phyloP scores from a whole-genome alignment of 2,113 vertebrate species.

The Raja brachyura region DNA sequence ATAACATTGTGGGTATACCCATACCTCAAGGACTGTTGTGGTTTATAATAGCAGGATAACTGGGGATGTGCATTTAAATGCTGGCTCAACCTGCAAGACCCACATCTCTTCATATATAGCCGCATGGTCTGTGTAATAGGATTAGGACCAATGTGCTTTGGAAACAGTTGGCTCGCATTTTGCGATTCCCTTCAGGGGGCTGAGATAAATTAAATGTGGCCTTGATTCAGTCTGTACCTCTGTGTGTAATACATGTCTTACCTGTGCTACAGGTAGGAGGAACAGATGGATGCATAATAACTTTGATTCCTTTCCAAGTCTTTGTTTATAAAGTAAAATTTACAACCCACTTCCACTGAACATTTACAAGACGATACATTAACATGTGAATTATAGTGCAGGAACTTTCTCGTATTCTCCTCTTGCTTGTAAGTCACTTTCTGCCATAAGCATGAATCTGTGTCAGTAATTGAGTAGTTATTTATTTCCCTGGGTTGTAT shows the following conservation, averaged over 20 bases:
- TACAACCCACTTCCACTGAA: neutral
- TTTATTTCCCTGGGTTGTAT: neutral
- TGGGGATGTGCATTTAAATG: too few species aligned
- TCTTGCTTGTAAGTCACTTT: neutral
- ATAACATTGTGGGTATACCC: too few species aligned
- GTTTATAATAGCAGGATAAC: too few species aligned
- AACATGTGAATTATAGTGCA: neutral
- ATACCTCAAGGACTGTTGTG: too few species aligned
- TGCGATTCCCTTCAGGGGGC: neutral
- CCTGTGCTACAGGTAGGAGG: neutral
- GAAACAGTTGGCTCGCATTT: neutral
- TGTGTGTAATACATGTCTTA: neutral
- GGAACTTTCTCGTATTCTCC: neutral
- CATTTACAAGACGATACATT: neutral
- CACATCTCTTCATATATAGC: too few species aligned
- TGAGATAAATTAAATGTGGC: neutral
- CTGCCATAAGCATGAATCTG: neutral
- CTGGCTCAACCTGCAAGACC: too few species aligned
- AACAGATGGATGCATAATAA: neutral
- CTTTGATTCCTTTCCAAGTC: neutral
- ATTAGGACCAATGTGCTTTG: neutral
- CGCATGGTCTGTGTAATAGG: neutral
- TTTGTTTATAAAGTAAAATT: neutral
- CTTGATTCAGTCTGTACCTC: neutral
- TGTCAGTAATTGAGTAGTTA: neutral